Evolutionary conservation across 2,888 invertebrate genomes (phyloP).

Genomic region (Mythimna impura): DNA sequence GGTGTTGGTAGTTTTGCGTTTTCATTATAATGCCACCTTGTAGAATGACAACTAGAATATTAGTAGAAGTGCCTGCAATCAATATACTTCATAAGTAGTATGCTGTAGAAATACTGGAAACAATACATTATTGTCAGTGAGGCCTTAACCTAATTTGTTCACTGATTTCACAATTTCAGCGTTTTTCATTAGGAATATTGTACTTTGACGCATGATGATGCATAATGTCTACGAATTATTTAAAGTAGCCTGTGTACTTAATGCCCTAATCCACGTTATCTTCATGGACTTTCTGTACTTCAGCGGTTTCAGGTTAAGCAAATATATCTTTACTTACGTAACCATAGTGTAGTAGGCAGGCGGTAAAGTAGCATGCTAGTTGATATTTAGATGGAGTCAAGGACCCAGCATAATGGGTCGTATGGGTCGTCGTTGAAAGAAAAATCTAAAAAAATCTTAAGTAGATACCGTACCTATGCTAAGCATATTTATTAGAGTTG

Average conservation of each 20-base stretch:
- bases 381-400: not conserved
- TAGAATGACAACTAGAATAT: conserved; percentile 17
- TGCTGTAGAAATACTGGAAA: conserved; percentile 60
- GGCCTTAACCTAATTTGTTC: conserved; percentile 69
- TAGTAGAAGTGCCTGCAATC: conserved; percentile 45
- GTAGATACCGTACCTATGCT: too few relatives aligned
- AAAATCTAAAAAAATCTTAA: not conserved
- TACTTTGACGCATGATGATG: conserved; percentile 37
- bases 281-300: conserved; percentile 11
- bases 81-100: conserved; percentile 44
- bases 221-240: conserved; percentile 10
- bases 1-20: not conserved
- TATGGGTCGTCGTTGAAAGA: too few relatives aligned
- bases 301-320: conserved; percentile 11
- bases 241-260: not conserved
- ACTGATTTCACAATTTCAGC: conserved; percentile 60
- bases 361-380: not conserved
- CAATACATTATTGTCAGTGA: conserved; percentile 68
- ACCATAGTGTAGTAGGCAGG: not conserved
- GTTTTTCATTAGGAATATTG: conserved; percentile 43
- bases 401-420: not conserved
- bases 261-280: conserved; percentile 12
- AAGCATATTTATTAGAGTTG: too few relatives aligned
- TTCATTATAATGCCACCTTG: not conserved
- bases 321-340: conserved; percentile 28